Conservation (phyloP, 2,113 vertebrate species). For the Agelaius phoeniceus region DNA sequence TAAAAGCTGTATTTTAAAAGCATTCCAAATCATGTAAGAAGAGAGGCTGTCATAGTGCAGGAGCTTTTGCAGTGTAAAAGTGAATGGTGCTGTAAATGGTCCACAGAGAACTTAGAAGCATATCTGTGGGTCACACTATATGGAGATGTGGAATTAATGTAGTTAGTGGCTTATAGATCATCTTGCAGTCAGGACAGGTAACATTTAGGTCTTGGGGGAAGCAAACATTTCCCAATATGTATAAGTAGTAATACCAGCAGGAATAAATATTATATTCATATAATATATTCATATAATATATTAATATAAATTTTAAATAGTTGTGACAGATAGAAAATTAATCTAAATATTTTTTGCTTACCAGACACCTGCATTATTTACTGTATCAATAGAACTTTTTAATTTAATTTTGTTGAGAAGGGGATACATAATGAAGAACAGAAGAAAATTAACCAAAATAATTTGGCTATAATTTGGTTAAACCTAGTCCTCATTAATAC, state of each 20-base stretch:
- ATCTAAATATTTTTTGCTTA: background rate
- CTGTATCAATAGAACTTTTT: background rate
- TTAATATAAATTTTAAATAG: background rate
- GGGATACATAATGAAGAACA: background rate
- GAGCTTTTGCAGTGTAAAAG: background rate
- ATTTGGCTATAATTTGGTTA: background rate
- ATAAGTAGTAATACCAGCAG: background rate
- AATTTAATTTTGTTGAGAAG: background rate
- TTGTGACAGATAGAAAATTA: background rate
- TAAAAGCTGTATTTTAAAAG: background rate
- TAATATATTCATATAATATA: background rate
- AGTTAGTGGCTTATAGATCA: background rate
- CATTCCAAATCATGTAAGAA: background rate
- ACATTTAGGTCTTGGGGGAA: background rate
- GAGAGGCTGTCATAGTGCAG: background rate
- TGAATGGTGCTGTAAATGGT: fast-evolving
- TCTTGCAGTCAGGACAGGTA: background rate
- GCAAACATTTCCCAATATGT: background rate
- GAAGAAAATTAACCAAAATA: background rate
- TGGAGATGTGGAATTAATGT: background rate
- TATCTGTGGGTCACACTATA: background rate
- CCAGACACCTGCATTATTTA: background rate
- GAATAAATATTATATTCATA: background rate
- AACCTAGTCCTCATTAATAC: background rate
- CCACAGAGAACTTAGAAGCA: background rate